Base-by-base conservation (phyloP, 2,888 invertebrate genomes). In the Yponomeuta malinellus region DNA sequence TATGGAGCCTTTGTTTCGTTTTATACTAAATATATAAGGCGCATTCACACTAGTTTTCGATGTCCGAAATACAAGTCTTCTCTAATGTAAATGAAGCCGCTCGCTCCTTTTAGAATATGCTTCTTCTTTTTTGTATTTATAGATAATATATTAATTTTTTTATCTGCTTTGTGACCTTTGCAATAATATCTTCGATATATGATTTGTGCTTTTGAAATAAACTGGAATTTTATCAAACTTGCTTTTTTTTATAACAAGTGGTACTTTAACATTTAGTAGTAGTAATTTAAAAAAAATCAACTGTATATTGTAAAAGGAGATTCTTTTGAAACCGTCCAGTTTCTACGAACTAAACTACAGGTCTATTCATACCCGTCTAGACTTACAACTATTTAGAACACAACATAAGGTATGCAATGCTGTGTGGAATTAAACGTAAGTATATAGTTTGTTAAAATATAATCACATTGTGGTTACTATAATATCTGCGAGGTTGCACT, bases 31-130 rank as follows among this genome's bases (percentile, higher is more conserved):
- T 71, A 64, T 15, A 83, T 83, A 88, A 88, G 88, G 88, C 83
- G 86, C 88, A 85, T 87, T 85, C 88, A 87, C 89, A 88, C 87
- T 84, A 87, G 88, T 84, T 83, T 86, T 87, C 87, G 87, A 88
- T 87, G 87, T 88, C 82, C 77, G 79, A 70, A 76, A 78, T 81
- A 83, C 84, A 83, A 86, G 80, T 82, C 83, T 81, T 15, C 78
- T 85, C 87, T 85, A 85, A 88, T 86, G 88, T 79, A 85, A 89
- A 89, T 84, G 86, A 81, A 82, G 86, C 89, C 85, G 76, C 79
- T 77, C 79, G 75, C 85, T 85, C 86, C 88, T 84, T 86, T 86
- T 86, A 88, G 75, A 88, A 89, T 86, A 87, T 81, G 87, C 83
- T 74, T 72, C 69, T 23, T 59, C 15, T 15, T 59, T 12, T 5